Percentiles rank a stretch among this genome's conserved stretches.
Evolutionary conservation across 2,797 vertebrate species (phyloP).

Genomic region (Hoplostethus atlanticus): DNA sequence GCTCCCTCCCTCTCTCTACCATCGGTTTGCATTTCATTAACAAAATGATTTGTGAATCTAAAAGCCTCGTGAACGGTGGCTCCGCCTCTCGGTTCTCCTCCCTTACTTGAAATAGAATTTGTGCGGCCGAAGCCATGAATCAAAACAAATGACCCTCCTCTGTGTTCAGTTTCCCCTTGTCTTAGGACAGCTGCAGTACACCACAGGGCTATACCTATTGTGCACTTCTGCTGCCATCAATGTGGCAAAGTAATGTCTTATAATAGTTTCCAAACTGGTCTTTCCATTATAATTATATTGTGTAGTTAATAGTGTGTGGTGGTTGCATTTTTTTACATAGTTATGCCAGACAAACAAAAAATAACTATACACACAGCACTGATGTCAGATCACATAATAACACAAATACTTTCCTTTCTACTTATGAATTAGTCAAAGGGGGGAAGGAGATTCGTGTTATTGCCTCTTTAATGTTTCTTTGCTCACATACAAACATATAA

Average conservation of each 20-base stretch:
- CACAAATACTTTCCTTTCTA: neutral
- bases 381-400: neutral
- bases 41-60: constrained; percentile 84
- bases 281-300: neutral
- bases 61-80: constrained; percentile 76
- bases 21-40: constrained; percentile 84
- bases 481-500: no score
- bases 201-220: neutral
- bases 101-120: constrained; percentile 67
- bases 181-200: constrained; percentile 11
- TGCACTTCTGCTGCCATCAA: neutral
- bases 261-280: neutral
- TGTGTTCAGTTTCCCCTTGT: constrained; percentile 19
- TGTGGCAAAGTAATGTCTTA: neutral
- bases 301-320: no score
- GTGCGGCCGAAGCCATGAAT: constrained; percentile 21
- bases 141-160: constrained; percentile 25
- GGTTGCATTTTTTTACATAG: no score
- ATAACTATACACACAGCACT: neutral
- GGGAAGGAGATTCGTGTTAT: no score
- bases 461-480: no score
- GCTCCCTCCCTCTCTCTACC: constrained; percentile 68
- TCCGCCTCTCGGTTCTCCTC: constrained; percentile 5
- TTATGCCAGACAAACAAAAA: neutral
- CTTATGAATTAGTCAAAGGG: neutral